Conservation (phyloP, 1,140 invertebrate species). For the Anthonomus grandis region DNA sequence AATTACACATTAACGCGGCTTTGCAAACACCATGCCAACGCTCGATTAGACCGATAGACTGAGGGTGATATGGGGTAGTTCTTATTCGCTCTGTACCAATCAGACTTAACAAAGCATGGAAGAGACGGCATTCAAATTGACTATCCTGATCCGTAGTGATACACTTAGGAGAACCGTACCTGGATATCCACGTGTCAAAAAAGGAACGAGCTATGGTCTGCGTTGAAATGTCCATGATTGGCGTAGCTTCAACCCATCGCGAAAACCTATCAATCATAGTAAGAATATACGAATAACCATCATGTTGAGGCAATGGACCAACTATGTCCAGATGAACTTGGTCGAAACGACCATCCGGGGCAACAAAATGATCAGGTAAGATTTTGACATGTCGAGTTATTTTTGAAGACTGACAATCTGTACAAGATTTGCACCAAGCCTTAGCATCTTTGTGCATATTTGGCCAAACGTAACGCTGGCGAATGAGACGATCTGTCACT, state of each 20-base stretch:
- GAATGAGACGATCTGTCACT: slow-evolving; percentile 17
- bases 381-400: slow-evolving; percentile 17
- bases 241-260: slow-evolving; percentile 48
- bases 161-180: slow-evolving; percentile 42
- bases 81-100: background rate
- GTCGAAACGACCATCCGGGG: slow-evolving; percentile 1
- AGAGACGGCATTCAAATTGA: slow-evolving; percentile 42
- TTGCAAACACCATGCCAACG: too few species aligned
- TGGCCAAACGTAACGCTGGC: slow-evolving; percentile 27
- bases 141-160: slow-evolving; percentile 49
- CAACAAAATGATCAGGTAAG: slow-evolving; percentile 8
- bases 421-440: slow-evolving; percentile 29
- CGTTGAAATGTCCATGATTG: slow-evolving; percentile 43
- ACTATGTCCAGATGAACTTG: slow-evolving; percentile 53
- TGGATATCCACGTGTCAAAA: slow-evolving; percentile 38
- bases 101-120: background rate
- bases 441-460: slow-evolving; percentile 33
- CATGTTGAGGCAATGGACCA: slow-evolving; percentile 45
- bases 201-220: slow-evolving; percentile 39
- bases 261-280: slow-evolving; percentile 51
- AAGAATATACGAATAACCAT: slow-evolving; percentile 44
- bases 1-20: too few species aligned
- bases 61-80: slow-evolving; percentile 15
- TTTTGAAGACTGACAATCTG: slow-evolving; percentile 37
- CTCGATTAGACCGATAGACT: too few species aligned